phyloP scores from a whole-genome alignment of 2,888 invertebrate species.

The Drosophila paramelanica region DNA sequence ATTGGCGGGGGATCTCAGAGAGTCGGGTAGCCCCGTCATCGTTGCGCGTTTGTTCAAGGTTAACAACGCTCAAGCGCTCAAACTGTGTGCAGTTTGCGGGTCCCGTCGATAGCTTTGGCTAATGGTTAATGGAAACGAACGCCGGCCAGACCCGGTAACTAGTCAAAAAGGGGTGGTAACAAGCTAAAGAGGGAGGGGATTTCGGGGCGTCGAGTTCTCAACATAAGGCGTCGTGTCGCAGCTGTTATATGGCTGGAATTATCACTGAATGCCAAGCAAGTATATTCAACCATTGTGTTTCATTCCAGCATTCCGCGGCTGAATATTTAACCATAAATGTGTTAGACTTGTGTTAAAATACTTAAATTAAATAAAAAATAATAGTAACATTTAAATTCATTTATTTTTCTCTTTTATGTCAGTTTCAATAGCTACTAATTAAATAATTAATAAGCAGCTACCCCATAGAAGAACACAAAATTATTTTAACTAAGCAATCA shows the following conservation, averaged over 20 bases:
- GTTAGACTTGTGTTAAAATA: too few species aligned
- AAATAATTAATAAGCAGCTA: too few species aligned
- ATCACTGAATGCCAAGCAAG: conserved; percentile 2
- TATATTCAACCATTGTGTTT: neutral
- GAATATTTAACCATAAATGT: too few species aligned
- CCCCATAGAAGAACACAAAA: too few species aligned
- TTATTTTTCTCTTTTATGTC: neutral
- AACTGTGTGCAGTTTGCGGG: conserved; percentile 36
- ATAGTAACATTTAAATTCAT: too few species aligned
- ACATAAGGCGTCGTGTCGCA: conserved; percentile 22
- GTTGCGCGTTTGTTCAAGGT: conserved; percentile 56
- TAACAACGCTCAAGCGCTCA: conserved; percentile 53
- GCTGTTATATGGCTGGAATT: conserved; percentile 6
- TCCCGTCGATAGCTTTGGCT: conserved; percentile 27
- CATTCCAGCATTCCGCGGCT: neutral
- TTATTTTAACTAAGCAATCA: neutral
- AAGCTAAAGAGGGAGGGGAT: too few species aligned
- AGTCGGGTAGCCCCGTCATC: conserved; percentile 40
- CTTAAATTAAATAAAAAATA: too few species aligned
- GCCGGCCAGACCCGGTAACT: conserved; percentile 22
- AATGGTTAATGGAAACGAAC: conserved; percentile 19
- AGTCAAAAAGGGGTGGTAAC: conserved; percentile 16
- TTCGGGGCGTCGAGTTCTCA: conserved; percentile 5
- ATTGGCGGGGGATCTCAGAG: conserved; percentile 22
- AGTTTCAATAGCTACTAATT: neutral